Percentiles rank a stretch among this genome's conserved stretches.
Conservation (phyloP, 2,113 vertebrate species). For the Erinaceus europaeus region DNA sequence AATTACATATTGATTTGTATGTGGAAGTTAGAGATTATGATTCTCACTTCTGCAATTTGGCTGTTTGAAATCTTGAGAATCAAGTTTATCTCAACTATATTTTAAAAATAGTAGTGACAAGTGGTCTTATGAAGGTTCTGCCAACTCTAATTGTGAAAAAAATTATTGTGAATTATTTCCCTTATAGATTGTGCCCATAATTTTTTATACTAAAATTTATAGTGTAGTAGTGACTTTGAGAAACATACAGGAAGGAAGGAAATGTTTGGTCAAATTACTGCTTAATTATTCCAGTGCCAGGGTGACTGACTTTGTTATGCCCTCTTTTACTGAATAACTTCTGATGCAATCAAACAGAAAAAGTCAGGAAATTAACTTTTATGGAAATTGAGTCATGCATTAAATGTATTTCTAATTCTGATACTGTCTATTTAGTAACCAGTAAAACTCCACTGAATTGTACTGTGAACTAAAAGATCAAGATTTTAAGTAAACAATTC, state of each 20-base stretch:
- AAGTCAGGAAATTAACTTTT: constrained; percentile 73
- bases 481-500: constrained; percentile 19
- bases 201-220: constrained; percentile 59
- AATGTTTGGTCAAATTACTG: constrained; percentile 83
- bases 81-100: constrained; percentile 44
- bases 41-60: neutral
- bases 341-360: constrained; percentile 77
- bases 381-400: constrained; percentile 63
- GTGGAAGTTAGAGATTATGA: neutral
- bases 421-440: constrained; percentile 68
- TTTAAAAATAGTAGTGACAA: constrained; percentile 52
- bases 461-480: neutral
- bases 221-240: constrained; percentile 75
- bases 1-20: neutral
- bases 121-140: neutral
- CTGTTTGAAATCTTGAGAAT: constrained; percentile 39
- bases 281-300: constrained; percentile 81
- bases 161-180: constrained; percentile 47
- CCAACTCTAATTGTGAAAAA: constrained; percentile 52
- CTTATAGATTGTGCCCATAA: constrained; percentile 56
- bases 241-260: constrained; percentile 80
- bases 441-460: constrained; percentile 41
- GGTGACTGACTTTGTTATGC: constrained; percentile 87
- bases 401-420: constrained; percentile 55
- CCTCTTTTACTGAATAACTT: constrained; percentile 87